Conservation (phyloP, 2,888 invertebrate species). For the Leptarthrus brevirostris region DNA sequence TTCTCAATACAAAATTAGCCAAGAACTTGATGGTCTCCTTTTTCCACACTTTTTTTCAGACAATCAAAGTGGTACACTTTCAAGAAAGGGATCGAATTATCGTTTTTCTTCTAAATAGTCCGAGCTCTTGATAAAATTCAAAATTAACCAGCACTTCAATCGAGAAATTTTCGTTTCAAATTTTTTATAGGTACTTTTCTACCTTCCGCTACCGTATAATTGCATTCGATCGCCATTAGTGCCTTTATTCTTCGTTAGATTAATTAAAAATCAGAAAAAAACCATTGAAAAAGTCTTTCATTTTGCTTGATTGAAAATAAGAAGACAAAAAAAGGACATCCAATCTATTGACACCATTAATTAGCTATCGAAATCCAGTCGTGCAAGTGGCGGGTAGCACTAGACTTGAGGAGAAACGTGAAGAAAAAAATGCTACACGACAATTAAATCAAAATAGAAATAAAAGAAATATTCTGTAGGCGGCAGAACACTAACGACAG, state of each 20-base stretch:
- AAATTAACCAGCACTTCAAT: no score
- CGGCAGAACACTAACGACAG: constrained; percentile 1
- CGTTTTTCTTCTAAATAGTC: no score
- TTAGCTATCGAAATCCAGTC: constrained; percentile 35
- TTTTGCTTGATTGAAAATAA: constrained; percentile 21
- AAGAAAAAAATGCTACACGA: background rate
- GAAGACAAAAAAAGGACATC: background rate
- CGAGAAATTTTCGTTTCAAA: no score
- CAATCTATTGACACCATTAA: constrained; percentile 38
- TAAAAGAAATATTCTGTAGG: background rate
- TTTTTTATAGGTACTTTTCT: no score
- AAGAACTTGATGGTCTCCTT: no score
- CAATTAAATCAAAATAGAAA: constrained; percentile 2
- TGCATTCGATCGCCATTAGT: no score
- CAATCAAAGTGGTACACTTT: no score
- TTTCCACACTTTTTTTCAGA: no score
- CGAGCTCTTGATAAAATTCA: no score
- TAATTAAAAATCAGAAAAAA: constrained; percentile 15
- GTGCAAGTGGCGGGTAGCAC: constrained; percentile 27
- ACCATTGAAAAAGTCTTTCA: constrained; percentile 25
- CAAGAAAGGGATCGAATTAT: no score
- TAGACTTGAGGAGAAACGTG: background rate
- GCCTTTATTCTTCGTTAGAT: background rate
- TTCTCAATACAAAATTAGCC: no score
- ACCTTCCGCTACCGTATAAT: no score